A percentile compares a stretch with the other conserved stretches of the same genome.
These are phyloP conservation scores for Mionectes macconnelli DNA, from an alignment of 2,113 vertebrate species.

Conservation along the genomic window DNA sequence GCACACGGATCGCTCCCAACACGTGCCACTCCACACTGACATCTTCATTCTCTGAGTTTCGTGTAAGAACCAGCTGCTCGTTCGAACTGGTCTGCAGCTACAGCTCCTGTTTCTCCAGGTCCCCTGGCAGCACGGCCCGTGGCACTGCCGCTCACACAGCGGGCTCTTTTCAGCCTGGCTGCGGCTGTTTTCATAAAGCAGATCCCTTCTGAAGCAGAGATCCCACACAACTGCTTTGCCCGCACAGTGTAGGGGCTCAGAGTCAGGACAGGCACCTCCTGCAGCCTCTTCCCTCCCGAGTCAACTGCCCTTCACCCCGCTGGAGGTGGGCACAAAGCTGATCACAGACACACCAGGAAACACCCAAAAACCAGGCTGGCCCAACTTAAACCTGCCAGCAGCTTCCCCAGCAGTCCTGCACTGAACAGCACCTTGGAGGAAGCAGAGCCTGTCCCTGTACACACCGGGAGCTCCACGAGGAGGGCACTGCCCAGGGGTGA, in stretches of 20 bases:
- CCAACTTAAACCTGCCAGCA: accelerated
- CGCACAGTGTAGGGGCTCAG: accelerated
- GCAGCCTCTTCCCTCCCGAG: neutral
- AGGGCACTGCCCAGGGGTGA: accelerated
- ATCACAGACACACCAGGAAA: neutral
- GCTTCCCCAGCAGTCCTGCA: neutral
- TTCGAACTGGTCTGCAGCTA: neutral
- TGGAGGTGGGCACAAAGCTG: neutral
- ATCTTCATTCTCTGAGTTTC: neutral
- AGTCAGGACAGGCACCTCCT: accelerated
- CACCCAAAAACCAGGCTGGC: accelerated
- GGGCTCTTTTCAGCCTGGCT: neutral
- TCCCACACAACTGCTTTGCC: accelerated
- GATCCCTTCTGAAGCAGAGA: neutral
- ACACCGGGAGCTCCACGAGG: neutral
- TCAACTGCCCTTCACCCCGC: accelerated
- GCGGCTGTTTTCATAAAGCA: neutral
- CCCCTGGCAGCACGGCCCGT: neutral
- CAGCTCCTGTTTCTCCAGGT: neutral
- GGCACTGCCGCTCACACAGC: neutral
- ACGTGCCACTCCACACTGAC: neutral
- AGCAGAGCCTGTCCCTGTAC: neutral
- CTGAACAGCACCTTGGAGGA: neutral
- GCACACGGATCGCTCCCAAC: neutral
- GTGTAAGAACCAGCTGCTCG: neutral